Percentiles rank a stretch among this genome's conserved stretches.
These are phyloP conservation scores for Perodicticus potto DNA, from an alignment of 2,797 vertebrate genomes.

Conservation along the genomic window DNA sequence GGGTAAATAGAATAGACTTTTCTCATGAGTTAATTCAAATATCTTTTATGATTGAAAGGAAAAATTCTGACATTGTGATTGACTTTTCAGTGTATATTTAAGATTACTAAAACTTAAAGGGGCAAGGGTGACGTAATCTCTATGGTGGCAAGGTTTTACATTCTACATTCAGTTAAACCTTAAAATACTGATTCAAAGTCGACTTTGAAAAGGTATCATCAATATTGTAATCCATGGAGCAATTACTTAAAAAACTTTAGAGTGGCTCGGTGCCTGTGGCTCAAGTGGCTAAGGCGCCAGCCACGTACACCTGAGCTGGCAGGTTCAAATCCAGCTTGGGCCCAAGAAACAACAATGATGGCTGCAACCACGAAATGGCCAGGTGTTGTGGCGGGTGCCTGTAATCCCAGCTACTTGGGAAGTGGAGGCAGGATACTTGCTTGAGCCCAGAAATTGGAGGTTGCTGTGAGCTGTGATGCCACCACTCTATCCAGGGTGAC, in stretches of 20 bases:
- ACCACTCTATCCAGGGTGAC: too few species aligned
- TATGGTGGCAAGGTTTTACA: background rate
- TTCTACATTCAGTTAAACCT: background rate
- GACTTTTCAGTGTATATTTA: background rate
- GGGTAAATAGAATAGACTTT: background rate
- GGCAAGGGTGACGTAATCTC: background rate
- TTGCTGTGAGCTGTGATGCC: too few species aligned
- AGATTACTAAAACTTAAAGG: background rate
- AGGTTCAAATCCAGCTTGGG: too few species aligned
- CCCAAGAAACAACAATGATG: too few species aligned
- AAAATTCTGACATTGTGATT: background rate
- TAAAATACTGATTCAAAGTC: background rate
- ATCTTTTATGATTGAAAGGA: conserved; percentile 15
- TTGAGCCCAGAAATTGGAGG: too few species aligned
- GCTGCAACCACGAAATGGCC: too few species aligned
- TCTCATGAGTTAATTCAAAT: conserved; percentile 17
- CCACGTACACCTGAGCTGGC: too few species aligned
- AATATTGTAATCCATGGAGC: background rate
- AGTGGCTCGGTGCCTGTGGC: too few species aligned
- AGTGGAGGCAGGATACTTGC: too few species aligned
- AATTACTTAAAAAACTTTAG: background rate
- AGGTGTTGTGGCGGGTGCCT: too few species aligned
- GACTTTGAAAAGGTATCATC: conserved; percentile 4
- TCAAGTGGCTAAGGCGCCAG: too few species aligned
- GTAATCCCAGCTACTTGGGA: too few species aligned